Evolutionary conservation across 1,140 invertebrate genomes (phyloP), one percentile per base, ranked within the genome.

Genomic region (Wiebesia pumilae): DNA sequence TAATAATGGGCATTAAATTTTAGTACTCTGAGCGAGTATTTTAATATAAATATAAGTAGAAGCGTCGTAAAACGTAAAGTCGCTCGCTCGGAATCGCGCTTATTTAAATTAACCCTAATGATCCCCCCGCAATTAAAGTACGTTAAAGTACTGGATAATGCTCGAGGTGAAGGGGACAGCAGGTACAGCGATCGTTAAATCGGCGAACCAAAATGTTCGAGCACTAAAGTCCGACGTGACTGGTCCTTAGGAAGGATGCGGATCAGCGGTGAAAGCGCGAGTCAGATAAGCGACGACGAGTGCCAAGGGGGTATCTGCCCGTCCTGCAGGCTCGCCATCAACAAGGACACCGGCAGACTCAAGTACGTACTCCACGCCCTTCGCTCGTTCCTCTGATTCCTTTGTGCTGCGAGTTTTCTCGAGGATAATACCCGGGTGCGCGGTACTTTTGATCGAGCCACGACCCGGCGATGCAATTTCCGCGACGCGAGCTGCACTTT

Each of bases 301-400:
- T 89, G 87, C 65, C 87, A 89, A 47, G 91, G 89, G 84, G 91
- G 91, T 21, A 89, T 91, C 30, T 92, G 92, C 35, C 90, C 92
- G 9, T 92, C 92, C 67, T 93, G 92, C 79, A 89, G 92, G 88
- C 85, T 93, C 80, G 92, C 92, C 35, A 90, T 93, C 67, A 91
- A 93, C 87, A 92, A 93, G 89, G 92, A 93, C 47, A 90, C 92
- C 30, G 92, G 92, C 81, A 90, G 92, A 89, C 89, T 93, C 71
- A 93, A 93, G 92, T 93, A 87, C 75, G 54, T 67, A 30, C 43
- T 69, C 54, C 9, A 12, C 51, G 51, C 67, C 30, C 75, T 43
- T 24, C n/a, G 14, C 73, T 16, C 38, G 10, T 58, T 21, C 54
- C 54, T 12, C 54, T 3, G 2, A 38, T 14, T 7, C 43, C 6